Evolutionary conservation across 2,888 invertebrate genomes (phyloP), one percentile per base, ranked within the genome.

Genomic region (Lochmaea crataegi): DNA sequence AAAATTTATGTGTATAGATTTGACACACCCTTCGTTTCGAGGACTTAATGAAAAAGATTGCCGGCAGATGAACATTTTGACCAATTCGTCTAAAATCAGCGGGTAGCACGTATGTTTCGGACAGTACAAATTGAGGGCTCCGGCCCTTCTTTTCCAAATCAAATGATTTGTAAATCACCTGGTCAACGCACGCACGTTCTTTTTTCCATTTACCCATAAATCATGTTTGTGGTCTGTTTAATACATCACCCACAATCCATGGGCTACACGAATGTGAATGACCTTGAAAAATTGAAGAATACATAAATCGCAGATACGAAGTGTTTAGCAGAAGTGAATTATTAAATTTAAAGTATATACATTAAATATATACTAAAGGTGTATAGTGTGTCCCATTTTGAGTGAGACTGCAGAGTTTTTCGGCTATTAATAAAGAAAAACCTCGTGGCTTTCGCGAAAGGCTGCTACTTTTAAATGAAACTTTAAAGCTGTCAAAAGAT

Each of bases 61-160:
- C 76, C 75, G 77, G 78, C 79, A 80, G 80, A 79, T 79, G 81
- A 80, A 76, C 56, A 42, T 16, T 72, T 41, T 51, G 51, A 38
- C 11, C 68, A 75, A 80, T 77, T 80, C 78, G 68, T 66, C 71
- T 60, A 73, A 32, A 77, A 78, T 75, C 79, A 76, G 78, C 80
- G 80, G 81, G 79, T 58, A 77, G 73, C 69, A 71, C 76, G 76
- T 76, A 78, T 80, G 79, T 77, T 75, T 76, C 75, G 75, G 80
- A 80, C 80, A 80, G 75, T 78, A 76, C 78, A 80, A 80, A 79
- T 79, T 79, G 78, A 74, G 73, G 65, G 56, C 38, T 57, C 18
- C 18, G 51, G 53, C 64, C 56, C 63, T 56, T 56, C 38, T 42
- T 60, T 38, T 32, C 32, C 58, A 63, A 18, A 18, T 42, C 42